A percentile compares a stretch with the other conserved stretches of the same genome.
These are phyloP conservation scores for Nerophis ophidion DNA, from an alignment of 2,113 vertebrate species.

Conservation along the genomic window DNA sequence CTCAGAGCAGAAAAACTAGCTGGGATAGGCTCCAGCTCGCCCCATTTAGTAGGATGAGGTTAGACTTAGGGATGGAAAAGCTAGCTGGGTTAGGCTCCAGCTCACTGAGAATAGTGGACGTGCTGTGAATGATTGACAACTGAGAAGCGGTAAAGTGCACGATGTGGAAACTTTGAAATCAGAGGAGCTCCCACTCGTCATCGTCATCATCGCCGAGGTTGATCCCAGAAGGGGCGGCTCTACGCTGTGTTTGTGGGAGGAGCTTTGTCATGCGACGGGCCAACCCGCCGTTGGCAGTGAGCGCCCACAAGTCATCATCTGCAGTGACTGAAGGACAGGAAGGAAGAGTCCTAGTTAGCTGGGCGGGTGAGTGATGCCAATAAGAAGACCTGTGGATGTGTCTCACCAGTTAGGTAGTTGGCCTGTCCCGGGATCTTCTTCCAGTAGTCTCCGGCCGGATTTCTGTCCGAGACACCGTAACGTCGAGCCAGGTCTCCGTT, in stretches of 20 bases:
- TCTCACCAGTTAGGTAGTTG: constrained; percentile 81
- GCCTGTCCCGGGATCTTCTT: constrained; percentile 87
- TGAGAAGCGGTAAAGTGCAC: background rate
- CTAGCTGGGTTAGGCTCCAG: too few relatives aligned
- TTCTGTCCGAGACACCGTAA: constrained; percentile 85
- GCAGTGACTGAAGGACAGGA: constrained; percentile 76
- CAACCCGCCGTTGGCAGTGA: constrained; percentile 77
- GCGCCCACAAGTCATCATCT: constrained; percentile 87
- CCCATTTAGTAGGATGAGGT: too few relatives aligned
- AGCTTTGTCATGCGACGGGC: constrained; percentile 89
- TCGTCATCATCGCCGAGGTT: constrained; percentile 78
- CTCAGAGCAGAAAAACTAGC: too few relatives aligned
- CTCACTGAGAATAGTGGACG: too few relatives aligned
- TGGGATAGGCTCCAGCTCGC: too few relatives aligned
- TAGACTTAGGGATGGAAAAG: too few relatives aligned
- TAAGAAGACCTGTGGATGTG: too few relatives aligned
- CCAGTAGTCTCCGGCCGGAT: constrained; percentile 96
- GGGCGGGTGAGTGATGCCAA: background rate
- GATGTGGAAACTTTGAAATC: constrained; percentile 11
- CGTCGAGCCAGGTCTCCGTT: constrained; percentile 89
- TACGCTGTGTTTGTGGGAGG: constrained; percentile 72
- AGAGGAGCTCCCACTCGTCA: constrained; percentile 97
- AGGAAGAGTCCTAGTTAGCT: background rate
- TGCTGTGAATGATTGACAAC: too few relatives aligned
- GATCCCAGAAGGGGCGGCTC: constrained; percentile 54